Evolutionary conservation across 2,113 vertebrate species (phyloP).

Genomic region (Cololabis saira): DNA sequence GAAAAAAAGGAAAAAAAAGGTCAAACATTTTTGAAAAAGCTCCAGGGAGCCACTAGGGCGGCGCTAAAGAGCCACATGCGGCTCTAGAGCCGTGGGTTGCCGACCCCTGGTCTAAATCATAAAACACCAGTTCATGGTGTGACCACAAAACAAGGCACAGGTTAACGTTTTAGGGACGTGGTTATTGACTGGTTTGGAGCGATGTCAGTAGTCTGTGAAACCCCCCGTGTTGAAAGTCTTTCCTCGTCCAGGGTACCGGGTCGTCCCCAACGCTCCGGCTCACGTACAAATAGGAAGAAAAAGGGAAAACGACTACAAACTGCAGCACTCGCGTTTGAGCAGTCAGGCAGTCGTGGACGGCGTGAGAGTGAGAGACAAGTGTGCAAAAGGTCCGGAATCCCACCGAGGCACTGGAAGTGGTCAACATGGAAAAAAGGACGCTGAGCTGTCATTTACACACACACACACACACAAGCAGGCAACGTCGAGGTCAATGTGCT

Average conservation of each 20-base stretch:
- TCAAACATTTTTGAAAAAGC: too few relatives aligned
- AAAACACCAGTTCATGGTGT: not conserved
- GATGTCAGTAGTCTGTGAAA: not conserved
- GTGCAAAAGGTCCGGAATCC: slow-evolving; percentile 27
- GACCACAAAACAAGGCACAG: slow-evolving; percentile 51
- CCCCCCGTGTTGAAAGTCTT: not conserved
- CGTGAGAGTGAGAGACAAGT: slow-evolving; percentile 12
- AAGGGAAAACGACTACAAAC: not conserved
- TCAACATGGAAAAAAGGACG: slow-evolving; percentile 12
- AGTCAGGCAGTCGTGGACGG: not conserved
- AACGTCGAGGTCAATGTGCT: slow-evolving; percentile 10
- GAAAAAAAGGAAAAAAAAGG: too few relatives aligned
- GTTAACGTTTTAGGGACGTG: not conserved
- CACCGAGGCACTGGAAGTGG: slow-evolving; percentile 61
- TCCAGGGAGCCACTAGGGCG: too few relatives aligned
- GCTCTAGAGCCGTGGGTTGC: too few relatives aligned
- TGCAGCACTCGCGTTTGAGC: not conserved
- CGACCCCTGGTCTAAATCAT: too few relatives aligned
- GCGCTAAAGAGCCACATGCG: too few relatives aligned
- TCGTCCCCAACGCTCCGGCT: not conserved
- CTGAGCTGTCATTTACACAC: not conserved
- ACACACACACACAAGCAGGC: not conserved
- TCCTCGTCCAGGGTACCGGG: not conserved
- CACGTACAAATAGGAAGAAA: not conserved
- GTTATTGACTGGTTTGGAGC: slow-evolving; percentile 4